Evolutionary conservation across 2,888 invertebrate genomes (phyloP).

Genomic region (Bellardia pandia): DNA sequence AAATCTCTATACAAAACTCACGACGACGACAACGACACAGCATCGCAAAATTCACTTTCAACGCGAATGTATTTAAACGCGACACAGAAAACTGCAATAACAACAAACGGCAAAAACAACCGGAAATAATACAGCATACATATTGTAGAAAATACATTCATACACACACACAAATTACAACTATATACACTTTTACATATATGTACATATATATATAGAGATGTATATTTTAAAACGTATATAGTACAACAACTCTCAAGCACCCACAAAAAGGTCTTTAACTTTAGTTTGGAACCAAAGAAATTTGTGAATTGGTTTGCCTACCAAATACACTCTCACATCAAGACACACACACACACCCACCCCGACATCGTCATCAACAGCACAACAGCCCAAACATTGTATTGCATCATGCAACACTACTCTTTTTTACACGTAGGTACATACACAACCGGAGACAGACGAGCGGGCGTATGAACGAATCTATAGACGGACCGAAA

Average conservation of each 20-base stretch:
- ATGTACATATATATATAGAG: not conserved
- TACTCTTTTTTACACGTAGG: slow-evolving; percentile 21
- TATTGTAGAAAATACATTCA: slow-evolving; percentile 28
- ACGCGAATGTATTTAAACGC: slow-evolving; percentile 71
- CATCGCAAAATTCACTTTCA: slow-evolving; percentile 73
- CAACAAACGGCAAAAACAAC: slow-evolving; percentile 57
- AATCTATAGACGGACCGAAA: not conserved
- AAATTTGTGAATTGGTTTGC: slow-evolving; percentile 71
- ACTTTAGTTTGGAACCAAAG: slow-evolving; percentile 70
- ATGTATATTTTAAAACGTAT: not conserved
- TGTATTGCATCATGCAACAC: slow-evolving; percentile 32
- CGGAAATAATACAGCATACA: slow-evolving; percentile 50
- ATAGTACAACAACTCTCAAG: slow-evolving; percentile 64
- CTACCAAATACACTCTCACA: slow-evolving; percentile 62
- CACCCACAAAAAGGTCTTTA: slow-evolving; percentile 72
- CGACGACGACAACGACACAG: slow-evolving; percentile 62
- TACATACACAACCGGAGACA: not conserved
- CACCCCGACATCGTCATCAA: slow-evolving; percentile 29
- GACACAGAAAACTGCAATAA: slow-evolving; percentile 73
- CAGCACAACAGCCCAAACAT: slow-evolving; percentile 41
- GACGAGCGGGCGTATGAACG: not conserved
- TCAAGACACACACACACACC: slow-evolving; percentile 36
- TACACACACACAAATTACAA: not conserved
- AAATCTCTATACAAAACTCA: slow-evolving; percentile 67
- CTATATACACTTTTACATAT: slow-evolving; percentile 6